Evolutionary conservation across 2,888 invertebrate genomes (phyloP).

Genomic region (Sminthurides aquaticus): DNA sequence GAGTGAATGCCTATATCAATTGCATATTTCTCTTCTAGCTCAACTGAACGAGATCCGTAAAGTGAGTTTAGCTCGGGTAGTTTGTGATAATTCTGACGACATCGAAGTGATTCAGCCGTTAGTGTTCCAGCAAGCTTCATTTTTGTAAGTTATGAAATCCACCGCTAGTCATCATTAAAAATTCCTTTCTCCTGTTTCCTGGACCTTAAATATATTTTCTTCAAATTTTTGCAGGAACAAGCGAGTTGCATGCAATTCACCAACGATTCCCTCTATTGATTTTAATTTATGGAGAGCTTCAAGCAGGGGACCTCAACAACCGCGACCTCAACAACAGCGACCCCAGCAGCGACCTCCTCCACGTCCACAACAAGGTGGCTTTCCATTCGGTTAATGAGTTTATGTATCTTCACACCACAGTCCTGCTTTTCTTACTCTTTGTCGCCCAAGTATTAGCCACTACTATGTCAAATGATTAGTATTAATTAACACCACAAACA

Average conservation of each 20-base stretch:
- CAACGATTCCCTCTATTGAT: constrained; percentile 46
- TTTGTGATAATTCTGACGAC: constrained; percentile 69
- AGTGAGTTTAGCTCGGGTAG: constrained; percentile 58
- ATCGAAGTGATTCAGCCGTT: constrained; percentile 52
- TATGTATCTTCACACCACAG: too few relatives aligned
- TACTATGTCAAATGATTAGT: too few relatives aligned
- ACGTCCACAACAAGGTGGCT: background rate
- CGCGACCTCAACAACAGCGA: background rate
- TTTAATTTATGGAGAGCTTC: constrained; percentile 48
- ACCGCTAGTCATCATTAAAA: background rate
- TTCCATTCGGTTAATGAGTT: background rate
- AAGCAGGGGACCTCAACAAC: constrained; percentile 19
- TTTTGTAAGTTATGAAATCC: constrained; percentile 45
- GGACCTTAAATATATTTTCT: background rate
- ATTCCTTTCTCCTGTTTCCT: background rate
- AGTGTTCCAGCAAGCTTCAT: constrained; percentile 47
- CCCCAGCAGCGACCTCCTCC: constrained; percentile 10
- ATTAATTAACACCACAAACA: too few relatives aligned
- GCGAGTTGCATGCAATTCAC: constrained; percentile 46
- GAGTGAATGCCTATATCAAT: too few relatives aligned
- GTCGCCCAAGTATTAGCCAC: too few relatives aligned
- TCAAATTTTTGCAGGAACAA: constrained; percentile 45
- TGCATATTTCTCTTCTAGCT: constrained; percentile 48
- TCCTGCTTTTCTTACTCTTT: too few relatives aligned
- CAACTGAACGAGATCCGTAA: constrained; percentile 65